Percentiles rank a stretch among this genome's conserved stretches.
Evolutionary conservation across 2,113 vertebrate species (phyloP).

Genomic region (Elephantulus edwardii): DNA sequence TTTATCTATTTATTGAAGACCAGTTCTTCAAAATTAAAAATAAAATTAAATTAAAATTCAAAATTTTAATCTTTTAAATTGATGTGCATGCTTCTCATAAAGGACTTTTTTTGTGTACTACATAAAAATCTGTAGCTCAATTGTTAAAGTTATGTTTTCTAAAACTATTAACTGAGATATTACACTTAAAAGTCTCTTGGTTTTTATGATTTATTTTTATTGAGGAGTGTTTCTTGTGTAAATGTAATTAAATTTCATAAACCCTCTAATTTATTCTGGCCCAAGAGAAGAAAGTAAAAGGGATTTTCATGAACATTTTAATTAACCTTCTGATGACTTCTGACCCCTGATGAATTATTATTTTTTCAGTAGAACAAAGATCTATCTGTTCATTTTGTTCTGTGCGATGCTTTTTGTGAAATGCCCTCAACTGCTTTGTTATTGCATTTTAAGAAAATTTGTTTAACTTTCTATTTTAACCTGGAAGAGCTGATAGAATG

Average conservation of each 20-base stretch:
- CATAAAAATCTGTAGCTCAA: background rate
- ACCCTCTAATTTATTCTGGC: conserved; percentile 33
- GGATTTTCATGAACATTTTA: conserved; percentile 61
- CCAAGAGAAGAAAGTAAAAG: conserved; percentile 17
- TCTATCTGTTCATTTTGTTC: conserved; percentile 36
- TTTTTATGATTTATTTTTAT: conserved; percentile 6
- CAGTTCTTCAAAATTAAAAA: background rate
- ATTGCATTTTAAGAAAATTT: conserved; percentile 3
- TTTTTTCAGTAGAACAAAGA: conserved; percentile 21
- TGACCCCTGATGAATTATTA: conserved; percentile 17
- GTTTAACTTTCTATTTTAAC: conserved; percentile 20
- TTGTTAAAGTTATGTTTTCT: conserved; percentile 24
- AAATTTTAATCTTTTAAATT: background rate
- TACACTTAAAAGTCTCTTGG: background rate
- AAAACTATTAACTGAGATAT: background rate
- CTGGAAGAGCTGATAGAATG: conserved; percentile 24
- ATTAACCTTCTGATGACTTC: conserved; percentile 55
- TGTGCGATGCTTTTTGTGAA: background rate
- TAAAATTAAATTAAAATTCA: too few species aligned
- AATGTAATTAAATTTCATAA: conserved; percentile 49
- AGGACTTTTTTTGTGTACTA: background rate
- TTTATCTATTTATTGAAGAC: too few species aligned
- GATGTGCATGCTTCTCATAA: background rate
- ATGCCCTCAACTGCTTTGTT: background rate
- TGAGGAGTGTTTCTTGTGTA: background rate